Percentiles rank a stretch among this genome's conserved stretches.
phyloP scores from a whole-genome alignment of 2,797 vertebrate genomes.

The Phataginus tetradactyla region DNA sequence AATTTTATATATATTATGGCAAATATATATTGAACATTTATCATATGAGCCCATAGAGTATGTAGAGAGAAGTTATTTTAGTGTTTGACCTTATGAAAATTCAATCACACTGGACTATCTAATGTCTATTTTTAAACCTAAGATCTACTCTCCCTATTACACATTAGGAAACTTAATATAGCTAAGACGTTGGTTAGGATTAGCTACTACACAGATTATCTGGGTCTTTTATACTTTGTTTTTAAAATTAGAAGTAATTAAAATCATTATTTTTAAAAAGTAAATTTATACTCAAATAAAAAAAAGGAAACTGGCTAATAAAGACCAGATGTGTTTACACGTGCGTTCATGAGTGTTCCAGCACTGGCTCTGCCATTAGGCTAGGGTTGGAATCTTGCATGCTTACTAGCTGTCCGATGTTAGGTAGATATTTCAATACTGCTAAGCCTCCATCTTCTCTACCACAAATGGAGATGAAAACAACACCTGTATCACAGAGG shows the following conservation, averaged over 20 bases:
- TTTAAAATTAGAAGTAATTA: slow-evolving; percentile 22
- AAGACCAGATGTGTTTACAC: background rate
- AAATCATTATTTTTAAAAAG: slow-evolving; percentile 28
- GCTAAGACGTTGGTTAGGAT: background rate
- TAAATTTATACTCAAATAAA: background rate
- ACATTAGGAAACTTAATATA: slow-evolving; percentile 65
- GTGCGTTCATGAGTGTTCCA: background rate
- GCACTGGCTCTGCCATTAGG: background rate
- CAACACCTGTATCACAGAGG: background rate
- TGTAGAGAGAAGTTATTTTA: slow-evolving; percentile 57
- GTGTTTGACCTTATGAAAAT: slow-evolving; percentile 67
- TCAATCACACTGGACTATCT: slow-evolving; percentile 39
- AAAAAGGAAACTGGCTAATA: background rate
- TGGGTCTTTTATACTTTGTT: slow-evolving; percentile 8
- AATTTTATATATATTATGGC: background rate
- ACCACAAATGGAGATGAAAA: slow-evolving; percentile 2
- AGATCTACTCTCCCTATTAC: slow-evolving; percentile 26
- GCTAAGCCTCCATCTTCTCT: background rate
- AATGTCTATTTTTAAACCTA: slow-evolving; percentile 75
- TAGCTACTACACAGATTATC: background rate
- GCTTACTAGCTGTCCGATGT: background rate
- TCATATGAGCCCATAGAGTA: background rate
- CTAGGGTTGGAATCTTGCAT: background rate
- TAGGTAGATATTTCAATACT: background rate
- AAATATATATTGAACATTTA: background rate